These are phyloP conservation scores for Telmatherina bonti DNA, from an alignment of 2,797 vertebrate genomes.

Conservation along the genomic window DNA sequence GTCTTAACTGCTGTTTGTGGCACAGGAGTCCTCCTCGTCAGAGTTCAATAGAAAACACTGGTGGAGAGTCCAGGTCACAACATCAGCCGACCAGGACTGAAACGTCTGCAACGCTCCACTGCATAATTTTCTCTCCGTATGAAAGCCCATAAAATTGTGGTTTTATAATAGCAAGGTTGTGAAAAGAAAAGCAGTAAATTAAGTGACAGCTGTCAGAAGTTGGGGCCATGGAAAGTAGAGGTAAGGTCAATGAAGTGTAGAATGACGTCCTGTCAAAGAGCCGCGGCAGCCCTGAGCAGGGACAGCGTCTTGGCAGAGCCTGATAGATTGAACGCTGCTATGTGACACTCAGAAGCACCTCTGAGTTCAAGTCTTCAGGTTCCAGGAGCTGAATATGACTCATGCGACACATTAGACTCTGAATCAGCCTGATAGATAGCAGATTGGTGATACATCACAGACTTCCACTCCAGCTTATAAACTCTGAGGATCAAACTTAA, in stretches of 20 bases:
- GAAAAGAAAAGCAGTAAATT: constrained; percentile 59
- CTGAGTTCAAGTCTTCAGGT: constrained; percentile 32
- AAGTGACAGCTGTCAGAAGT: constrained; percentile 55
- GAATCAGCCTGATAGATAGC: background rate
- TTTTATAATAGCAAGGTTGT: constrained; percentile 42
- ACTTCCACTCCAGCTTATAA: background rate
- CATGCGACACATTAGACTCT: constrained; percentile 3
- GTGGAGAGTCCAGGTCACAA: background rate
- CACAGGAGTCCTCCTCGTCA: background rate
- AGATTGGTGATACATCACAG: background rate
- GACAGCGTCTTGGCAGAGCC: constrained; percentile 42
- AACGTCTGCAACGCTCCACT: constrained; percentile 22
- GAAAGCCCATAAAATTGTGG: constrained; percentile 20
- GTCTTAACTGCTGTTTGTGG: background rate
- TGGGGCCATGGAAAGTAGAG: constrained; percentile 48
- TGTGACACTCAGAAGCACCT: constrained; percentile 27
- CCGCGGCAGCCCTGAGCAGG: constrained; percentile 47
- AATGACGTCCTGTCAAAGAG: constrained; percentile 49
- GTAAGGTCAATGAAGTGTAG: constrained; percentile 57
- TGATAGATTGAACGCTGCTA: constrained; percentile 50
- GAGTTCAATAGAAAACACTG: background rate
- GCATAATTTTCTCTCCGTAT: constrained; percentile 23
- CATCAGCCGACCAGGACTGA: constrained; percentile 19
- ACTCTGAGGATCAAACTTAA: background rate
- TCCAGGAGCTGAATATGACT: constrained; percentile 22